Base-by-base conservation (phyloP, 2,797 vertebrate genomes). In the Notoglanidium macrostoma region DNA sequence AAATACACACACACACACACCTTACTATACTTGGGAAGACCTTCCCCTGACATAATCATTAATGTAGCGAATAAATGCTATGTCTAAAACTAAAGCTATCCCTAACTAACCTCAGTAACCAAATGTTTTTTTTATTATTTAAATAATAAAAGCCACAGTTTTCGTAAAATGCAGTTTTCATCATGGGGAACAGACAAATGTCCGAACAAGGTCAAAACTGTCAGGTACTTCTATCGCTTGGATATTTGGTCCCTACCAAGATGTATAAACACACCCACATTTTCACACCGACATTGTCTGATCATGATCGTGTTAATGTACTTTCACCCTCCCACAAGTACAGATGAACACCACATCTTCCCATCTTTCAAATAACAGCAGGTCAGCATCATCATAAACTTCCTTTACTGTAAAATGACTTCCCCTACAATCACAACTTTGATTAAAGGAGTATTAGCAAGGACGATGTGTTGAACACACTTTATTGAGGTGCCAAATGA, bases 401-500 rank as follows among this genome's bases (percentile, higher is more conserved):
- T 11, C 26, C 7, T 63, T 55, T 44, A 9, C 21, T 40, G 1
- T 68, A 19, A 67, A 40, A 54, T 19, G 1, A 14, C 32, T 32
- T 59, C 40, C n/a, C 74, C 5, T 59, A 29, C 23, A 57, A 14
- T 49, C 17, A 23, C 29, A 46, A 32, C 57, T 49, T 76, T 63
- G 23, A 49, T 59, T 29, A 73, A 76, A 59, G 26, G 46, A 80
- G 15, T 19, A 3, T 46, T 59, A 68, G 7, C 84, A 73, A 57
- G 40, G 7, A 14, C 32, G 87, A 83, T 92, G 94, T 95, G 94
- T 95, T 95, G 91, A 93, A 95, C 91, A 83, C 94, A 95, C 94
- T 95, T 96, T 96, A 95, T 95, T 91, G 90, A 92, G 93, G 94
- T 95, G 94, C 94, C 94, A 94, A 95, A 95, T 94, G 92, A 93